Conservation (phyloP, 2,113 vertebrate genomes). For the Anolis carolinensis region DNA sequence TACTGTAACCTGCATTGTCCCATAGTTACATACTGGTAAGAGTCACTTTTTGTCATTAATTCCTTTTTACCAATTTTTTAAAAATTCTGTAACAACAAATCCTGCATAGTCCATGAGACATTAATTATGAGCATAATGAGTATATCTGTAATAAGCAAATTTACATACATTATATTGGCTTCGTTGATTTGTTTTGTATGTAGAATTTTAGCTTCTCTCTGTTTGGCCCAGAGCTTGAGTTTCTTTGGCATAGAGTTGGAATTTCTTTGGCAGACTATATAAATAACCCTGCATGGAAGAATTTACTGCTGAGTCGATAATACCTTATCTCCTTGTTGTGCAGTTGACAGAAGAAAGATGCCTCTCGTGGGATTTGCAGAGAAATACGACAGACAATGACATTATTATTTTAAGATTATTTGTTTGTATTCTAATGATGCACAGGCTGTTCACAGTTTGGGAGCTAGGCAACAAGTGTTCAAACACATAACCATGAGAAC, state of each 20-base stretch:
- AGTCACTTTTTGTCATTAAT: not conserved
- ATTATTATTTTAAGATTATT: constrained; percentile 30
- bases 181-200: not conserved
- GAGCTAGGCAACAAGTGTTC: not conserved
- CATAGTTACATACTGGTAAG: not conserved
- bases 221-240: not conserved
- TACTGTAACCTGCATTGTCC: not conserved
- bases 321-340: constrained; percentile 22
- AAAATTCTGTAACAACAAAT: not conserved
- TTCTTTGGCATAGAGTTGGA: constrained; percentile 13
- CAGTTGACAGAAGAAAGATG: constrained; percentile 34
- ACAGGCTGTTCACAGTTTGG: constrained; percentile 25
- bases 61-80: not conserved
- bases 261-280: constrained; percentile 21
- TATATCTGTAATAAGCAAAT: not conserved
- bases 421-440: constrained; percentile 28
- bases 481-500: not conserved
- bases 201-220: not conserved
- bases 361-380: constrained; percentile 34
- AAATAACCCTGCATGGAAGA: constrained; percentile 4
- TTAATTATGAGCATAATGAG: not conserved
- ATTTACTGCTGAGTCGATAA: constrained; percentile 35
- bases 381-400: constrained; percentile 47
- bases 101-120: not conserved
- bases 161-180: not conserved